Evolutionary conservation across 37 sponge, comb jelly and placozoan genomes (phyloP), one percentile per base, ranked within the genome.

Genomic region (Halichondria panicea): DNA sequence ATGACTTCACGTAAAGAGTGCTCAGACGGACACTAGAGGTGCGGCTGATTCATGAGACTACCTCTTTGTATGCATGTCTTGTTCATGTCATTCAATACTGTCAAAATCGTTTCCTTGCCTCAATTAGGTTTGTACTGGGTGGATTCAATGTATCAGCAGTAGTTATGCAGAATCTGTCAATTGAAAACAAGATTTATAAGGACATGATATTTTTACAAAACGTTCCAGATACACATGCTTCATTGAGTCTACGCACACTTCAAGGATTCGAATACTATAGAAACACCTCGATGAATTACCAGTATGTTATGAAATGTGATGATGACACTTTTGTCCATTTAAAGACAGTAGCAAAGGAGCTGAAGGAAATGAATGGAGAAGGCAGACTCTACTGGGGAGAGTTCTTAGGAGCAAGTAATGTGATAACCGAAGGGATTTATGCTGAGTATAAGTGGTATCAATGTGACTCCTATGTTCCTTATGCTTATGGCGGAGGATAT

Each of bases 251-350:
- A 25, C 56, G 84, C 34, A 67, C 84, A 0, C 58, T 82, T 0
- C 4, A 63, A 8, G 30, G 71, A 1, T 64, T 81, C 55, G 19
- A 39, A 41, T 64, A 56, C 69, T 63, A 43, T 12, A 11, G 34
- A 35, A 12, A 33, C 28, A 30, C 58, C 9, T 1, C 40, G 32
- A 33, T 55, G 21, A 30, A 66, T 19, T 81, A 62, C 43, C 9
- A 8, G 8, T 87, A 75, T 39, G 36, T 87, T n/a, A 48, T 87
- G 35, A 87, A 87, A 42, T 71, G 82, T 55, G 88, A 87, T 62
- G 88, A 87, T 37, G 88, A 87, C 57, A 81, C 63, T 28, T 87
- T 76, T 40, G 55, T 79, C 0, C 31, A 81, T 35, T 34, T 60
- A 1, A 44, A 8, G 34, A 22, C 13, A 13, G 31, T 87, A 4